phyloP scores from a whole-genome alignment of 2,113 vertebrate species.

The Antennarius striatus region DNA sequence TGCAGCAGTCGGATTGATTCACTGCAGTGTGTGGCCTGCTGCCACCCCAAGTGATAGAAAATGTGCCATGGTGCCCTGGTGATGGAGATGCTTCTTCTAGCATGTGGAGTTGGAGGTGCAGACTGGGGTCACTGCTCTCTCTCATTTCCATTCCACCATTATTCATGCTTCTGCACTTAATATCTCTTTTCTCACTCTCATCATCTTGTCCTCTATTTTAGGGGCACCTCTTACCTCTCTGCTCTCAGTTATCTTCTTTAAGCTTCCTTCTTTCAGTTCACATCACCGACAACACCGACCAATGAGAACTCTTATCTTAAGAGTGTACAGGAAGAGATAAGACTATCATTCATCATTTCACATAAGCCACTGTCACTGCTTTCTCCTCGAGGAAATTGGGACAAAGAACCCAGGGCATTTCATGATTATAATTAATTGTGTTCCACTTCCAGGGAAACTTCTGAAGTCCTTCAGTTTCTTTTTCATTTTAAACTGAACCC shows the following conservation, averaged over 20 bases:
- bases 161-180: slow-evolving; percentile 59
- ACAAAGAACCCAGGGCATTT: slow-evolving; percentile 13
- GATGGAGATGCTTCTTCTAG: slow-evolving; percentile 64
- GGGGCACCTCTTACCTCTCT: slow-evolving; percentile 13
- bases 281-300: slow-evolving; percentile 22
- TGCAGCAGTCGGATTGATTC: slow-evolving; percentile 66
- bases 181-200: slow-evolving; percentile 33
- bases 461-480: slow-evolving; percentile 11
- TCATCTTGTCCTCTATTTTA: slow-evolving; percentile 48
- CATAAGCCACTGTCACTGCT: slow-evolving; percentile 32
- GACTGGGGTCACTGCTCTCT: slow-evolving; percentile 63
- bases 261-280: slow-evolving; percentile 30
- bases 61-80: slow-evolving; percentile 54
- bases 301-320: slow-evolving; percentile 53
- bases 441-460: neutral
- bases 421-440: slow-evolving; percentile 16
- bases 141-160: slow-evolving; percentile 52
- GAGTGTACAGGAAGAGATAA: slow-evolving; percentile 51
- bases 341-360: slow-evolving; percentile 50
- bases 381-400: slow-evolving; percentile 46
- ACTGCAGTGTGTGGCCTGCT: slow-evolving; percentile 63
- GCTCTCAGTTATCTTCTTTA: slow-evolving; percentile 16
- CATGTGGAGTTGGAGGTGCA: slow-evolving; percentile 54
- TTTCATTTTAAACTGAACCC: slow-evolving; percentile 1
- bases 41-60: slow-evolving; percentile 65